phyloP scores from a whole-genome alignment of 23 tunicate genomes.

The Halocynthia roretzi region DNA sequence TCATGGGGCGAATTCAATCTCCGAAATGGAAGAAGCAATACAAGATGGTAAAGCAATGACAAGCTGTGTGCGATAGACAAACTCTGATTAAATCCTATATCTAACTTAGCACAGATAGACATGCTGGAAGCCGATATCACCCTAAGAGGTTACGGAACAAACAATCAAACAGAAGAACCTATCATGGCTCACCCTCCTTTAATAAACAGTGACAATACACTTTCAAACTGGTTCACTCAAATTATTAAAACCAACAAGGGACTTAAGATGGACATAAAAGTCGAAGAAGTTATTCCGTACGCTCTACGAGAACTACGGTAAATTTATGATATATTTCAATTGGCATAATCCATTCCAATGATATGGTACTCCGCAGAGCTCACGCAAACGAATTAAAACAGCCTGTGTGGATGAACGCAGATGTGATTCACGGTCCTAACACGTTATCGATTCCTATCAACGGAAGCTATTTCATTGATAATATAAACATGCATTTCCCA shows the following conservation, averaged over 20 bases:
- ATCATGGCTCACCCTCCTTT: constrained; percentile 76
- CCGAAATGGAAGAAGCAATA: constrained; percentile 40
- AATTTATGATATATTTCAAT: background rate
- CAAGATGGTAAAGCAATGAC: constrained; percentile 17
- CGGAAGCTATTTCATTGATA: constrained; percentile 16
- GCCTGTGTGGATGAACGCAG: constrained; percentile 91
- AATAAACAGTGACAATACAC: constrained; percentile 29
- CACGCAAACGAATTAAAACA: constrained; percentile 23
- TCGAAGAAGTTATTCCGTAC: constrained; percentile 52
- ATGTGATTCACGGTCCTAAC: constrained; percentile 59
- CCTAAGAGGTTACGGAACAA: constrained; percentile 28
- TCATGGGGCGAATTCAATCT: constrained; percentile 50
- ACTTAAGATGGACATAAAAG: constrained; percentile 67
- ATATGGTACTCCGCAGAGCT: background rate
- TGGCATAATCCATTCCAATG: background rate
- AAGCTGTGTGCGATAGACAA: background rate
- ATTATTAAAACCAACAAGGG: constrained; percentile 36
- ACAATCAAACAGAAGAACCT: constrained; percentile 39
- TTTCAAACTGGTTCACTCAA: constrained; percentile 55
- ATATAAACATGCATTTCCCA: constrained; percentile 52
- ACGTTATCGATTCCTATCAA: constrained; percentile 27
- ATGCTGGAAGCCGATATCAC: constrained; percentile 76
- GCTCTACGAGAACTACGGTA: constrained; percentile 48
- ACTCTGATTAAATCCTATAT: too few species aligned
- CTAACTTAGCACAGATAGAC: constrained; percentile 17